Evolutionary conservation across 2,888 invertebrate species (phyloP), one percentile per base, ranked within the genome.

Genomic region (Harmothoe impar): DNA sequence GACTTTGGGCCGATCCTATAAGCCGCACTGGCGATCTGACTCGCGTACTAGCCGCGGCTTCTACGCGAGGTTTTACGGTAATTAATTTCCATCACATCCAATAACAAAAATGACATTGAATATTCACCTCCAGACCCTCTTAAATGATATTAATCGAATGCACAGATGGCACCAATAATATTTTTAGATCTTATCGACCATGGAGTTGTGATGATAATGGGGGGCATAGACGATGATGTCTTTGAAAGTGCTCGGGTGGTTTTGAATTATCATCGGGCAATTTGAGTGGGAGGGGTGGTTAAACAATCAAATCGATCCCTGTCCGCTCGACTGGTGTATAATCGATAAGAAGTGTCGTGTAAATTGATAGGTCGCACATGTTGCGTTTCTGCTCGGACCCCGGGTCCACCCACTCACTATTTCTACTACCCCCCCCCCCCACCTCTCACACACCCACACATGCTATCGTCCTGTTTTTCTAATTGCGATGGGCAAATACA

Each of bases 401-500:
- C 43, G 3, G 3, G 3, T 43, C 43, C 43, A 43, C 43, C 43
- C 3, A 10, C 43, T 43, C 43, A 43, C 43, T 10, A 43, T 7
- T 43, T n/a, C n/a, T 7, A 43, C 43, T 10, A 43, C 3, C 43
- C 43, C 10, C 43, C 43, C 3, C 43, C 43, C 43, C 43, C 3
- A 3, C 43, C 43, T 43, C 3, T 10, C 43, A 7, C 10, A 3
- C 43, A 43, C 43, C 43, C 43, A 20, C 35, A n/a, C 84, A 29
- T 35, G 43, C 33, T n/a, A 72, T 29, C 17, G 5, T 20, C 35
- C 23, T 35, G 84, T 35, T 84, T 84, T 84, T 84, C 43, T 84
- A 84, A 84, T 84, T 84, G 84, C 35, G 51, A 15, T 23, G 15
- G 25, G 43, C 35, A 84, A 84, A 84, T 84, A 84, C 84, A 33